Evolutionary conservation across 1,140 invertebrate species (phyloP).

Genomic region (Drosophila subpulchrella): DNA sequence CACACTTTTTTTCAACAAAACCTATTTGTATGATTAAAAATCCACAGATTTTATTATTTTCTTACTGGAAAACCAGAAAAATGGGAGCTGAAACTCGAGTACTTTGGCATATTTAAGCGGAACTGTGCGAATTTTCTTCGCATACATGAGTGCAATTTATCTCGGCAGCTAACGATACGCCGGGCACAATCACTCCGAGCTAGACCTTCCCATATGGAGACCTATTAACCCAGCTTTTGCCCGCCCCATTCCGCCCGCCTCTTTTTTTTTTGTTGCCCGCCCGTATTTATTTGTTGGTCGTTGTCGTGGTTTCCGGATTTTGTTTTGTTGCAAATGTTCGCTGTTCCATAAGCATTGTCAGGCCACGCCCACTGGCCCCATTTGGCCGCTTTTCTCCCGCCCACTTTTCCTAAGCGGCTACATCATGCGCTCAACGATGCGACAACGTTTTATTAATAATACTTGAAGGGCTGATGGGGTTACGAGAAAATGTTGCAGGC

Average conservation of each 20-base stretch:
- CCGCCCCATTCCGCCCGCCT: constrained; percentile 8
- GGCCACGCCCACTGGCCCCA: constrained; percentile 54
- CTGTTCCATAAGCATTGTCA: constrained; percentile 57
- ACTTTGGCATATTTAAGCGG: too few relatives aligned
- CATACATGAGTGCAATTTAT: constrained; percentile 5
- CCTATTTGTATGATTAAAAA: too few relatives aligned
- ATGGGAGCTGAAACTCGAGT: too few relatives aligned
- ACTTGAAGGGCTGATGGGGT: constrained; percentile 63
- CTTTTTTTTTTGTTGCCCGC: constrained; percentile 9
- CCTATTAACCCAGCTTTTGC: constrained; percentile 47
- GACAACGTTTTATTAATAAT: constrained; percentile 64
- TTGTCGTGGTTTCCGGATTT: constrained; percentile 65
- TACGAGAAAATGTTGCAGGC: constrained; percentile 51
- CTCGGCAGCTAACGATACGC: constrained; percentile 10
- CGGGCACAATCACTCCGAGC: constrained; percentile 28
- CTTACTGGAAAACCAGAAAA: too few relatives aligned
- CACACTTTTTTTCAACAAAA: too few relatives aligned
- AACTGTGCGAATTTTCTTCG: neutral
- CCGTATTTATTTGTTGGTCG: constrained; percentile 58
- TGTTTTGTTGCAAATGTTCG: constrained; percentile 59
- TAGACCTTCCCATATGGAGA: constrained; percentile 36
- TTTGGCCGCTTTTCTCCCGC: constrained; percentile 27
- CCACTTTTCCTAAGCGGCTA: constrained; percentile 18
- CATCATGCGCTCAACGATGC: constrained; percentile 51
- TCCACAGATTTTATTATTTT: too few relatives aligned